These are phyloP conservation scores for Parambassis ranga DNA, from an alignment of 2,797 vertebrate genomes.

Conservation along the genomic window DNA sequence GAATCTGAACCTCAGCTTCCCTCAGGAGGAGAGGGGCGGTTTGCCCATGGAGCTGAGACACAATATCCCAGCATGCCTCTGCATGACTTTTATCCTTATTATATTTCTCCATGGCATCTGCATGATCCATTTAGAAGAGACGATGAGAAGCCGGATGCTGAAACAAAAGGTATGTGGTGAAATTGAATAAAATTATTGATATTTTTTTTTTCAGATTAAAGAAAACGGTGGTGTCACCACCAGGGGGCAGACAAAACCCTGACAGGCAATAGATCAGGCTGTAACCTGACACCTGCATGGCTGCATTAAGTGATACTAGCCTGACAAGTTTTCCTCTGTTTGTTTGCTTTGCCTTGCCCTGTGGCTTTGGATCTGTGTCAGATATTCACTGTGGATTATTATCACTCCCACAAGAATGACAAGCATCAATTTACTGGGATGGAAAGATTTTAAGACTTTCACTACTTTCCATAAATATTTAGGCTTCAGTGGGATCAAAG, in stretches of 20 bases:
- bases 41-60: not conserved
- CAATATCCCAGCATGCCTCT: slow-evolving; percentile 3
- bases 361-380: slow-evolving; percentile 13
- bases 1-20: not conserved
- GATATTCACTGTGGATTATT: slow-evolving; percentile 7
- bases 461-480: not conserved
- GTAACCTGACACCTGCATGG: not conserved
- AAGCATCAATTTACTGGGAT: too few relatives aligned
- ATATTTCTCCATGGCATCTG: not conserved
- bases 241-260: slow-evolving; percentile 13
- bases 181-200: not conserved
- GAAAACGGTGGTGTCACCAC: slow-evolving; percentile 5
- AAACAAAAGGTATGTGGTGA: slow-evolving; percentile 31
- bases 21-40: not conserved
- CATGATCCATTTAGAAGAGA: not conserved
- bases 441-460: too few relatives aligned
- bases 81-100: not conserved
- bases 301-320: not conserved
- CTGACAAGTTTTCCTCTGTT: not conserved
- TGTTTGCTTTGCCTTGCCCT: slow-evolving; percentile 25
- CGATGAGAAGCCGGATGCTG: not conserved
- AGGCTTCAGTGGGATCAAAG: too few relatives aligned
- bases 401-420: too few relatives aligned
- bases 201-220: not conserved
- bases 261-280: not conserved